phyloP scores from a whole-genome alignment of 1,140 invertebrate species.

The Drosophila serrata region DNA sequence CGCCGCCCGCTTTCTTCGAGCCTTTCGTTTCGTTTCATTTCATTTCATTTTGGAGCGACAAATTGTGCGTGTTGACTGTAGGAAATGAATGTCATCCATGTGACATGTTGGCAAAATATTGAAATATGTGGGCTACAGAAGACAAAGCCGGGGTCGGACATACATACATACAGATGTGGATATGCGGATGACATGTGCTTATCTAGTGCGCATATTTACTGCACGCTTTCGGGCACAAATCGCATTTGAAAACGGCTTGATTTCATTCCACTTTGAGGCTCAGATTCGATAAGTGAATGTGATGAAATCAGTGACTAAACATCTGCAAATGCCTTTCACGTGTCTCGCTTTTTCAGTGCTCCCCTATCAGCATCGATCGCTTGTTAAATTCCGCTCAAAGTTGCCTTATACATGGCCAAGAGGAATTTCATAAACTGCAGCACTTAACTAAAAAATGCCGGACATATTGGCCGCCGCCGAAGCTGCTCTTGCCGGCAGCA shows the following conservation, averaged over 20 bases:
- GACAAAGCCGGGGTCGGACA: constrained; percentile 20
- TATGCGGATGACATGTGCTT: constrained; percentile 51
- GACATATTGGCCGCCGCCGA: constrained; percentile 18
- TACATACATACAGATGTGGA: constrained; percentile 1
- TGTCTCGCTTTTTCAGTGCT: neutral
- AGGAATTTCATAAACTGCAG: constrained; percentile 47
- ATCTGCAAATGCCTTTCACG: constrained; percentile 18
- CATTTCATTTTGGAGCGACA: constrained; percentile 79
- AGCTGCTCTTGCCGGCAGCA: neutral
- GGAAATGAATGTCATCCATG: constrained; percentile 80
- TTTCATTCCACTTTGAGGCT: constrained; percentile 34
- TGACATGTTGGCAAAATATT: constrained; percentile 80
- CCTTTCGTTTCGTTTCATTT: constrained; percentile 63
- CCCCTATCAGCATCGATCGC: constrained; percentile 2
- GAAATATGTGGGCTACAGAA: constrained; percentile 58
- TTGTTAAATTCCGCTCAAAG: constrained; percentile 37
- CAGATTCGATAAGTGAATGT: neutral
- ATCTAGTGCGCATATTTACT: constrained; percentile 45
- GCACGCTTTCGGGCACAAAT: constrained; percentile 30
- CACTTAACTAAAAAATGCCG: constrained; percentile 51
- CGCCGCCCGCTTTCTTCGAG: constrained; percentile 39
- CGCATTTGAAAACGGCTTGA: constrained; percentile 23
- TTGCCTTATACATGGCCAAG: constrained; percentile 7
- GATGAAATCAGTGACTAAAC: constrained; percentile 14
- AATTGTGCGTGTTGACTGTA: constrained; percentile 81